These are phyloP conservation scores for Micrastur ruficollis DNA, from an alignment of 2,797 vertebrate species.

Conservation along the genomic window DNA sequence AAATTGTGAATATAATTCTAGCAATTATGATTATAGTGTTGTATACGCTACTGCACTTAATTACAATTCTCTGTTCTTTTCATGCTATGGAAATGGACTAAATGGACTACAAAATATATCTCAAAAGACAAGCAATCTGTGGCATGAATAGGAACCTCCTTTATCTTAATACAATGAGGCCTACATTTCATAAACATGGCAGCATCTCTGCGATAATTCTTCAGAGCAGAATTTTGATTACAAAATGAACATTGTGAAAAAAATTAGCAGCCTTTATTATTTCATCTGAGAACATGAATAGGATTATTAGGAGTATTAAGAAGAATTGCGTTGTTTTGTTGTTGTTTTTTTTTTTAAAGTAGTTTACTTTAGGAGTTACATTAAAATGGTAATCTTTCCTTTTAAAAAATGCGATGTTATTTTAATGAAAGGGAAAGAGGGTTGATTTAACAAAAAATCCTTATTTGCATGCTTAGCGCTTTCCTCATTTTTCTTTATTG, in stretches of 20 bases:
- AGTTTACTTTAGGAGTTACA: background rate
- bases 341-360: background rate
- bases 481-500: background rate
- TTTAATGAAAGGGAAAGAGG: background rate
- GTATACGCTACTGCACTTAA: conserved; percentile 53
- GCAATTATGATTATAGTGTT: conserved; percentile 60
- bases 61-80: conserved; percentile 67
- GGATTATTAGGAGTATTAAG: conserved; percentile 36
- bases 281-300: conserved; percentile 34
- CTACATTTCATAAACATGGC: conserved; percentile 50
- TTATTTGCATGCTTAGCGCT: background rate
- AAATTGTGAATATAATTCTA: conserved; percentile 61
- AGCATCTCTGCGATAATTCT: background rate
- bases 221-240: conserved; percentile 49
- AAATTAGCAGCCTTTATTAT: conserved; percentile 39
- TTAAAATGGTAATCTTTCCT: background rate
- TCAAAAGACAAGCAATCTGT: conserved; percentile 72
- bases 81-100: conserved; percentile 66
- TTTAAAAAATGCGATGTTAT: background rate
- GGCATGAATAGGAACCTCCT: conserved; percentile 64
- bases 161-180: conserved; percentile 67
- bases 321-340: background rate
- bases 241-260: conserved; percentile 40
- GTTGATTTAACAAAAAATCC: background rate
- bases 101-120: conserved; percentile 70